Conservation (phyloP, 2,888 invertebrate genomes). For the Platycnemis pennipes region DNA sequence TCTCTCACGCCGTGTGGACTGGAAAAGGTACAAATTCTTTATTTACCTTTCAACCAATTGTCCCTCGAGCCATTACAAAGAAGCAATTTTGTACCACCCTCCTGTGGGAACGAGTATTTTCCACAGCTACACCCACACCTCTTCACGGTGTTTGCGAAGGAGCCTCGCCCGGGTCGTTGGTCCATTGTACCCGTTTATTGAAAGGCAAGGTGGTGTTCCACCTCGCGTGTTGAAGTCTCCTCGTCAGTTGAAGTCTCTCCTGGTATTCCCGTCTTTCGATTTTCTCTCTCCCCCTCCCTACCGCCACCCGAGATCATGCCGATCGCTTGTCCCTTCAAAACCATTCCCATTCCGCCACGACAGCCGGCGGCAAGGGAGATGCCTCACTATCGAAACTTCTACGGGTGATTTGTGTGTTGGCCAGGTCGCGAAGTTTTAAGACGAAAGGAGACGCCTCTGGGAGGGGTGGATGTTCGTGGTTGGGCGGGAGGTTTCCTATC, state of each 20-base stretch:
- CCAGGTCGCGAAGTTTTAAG: neutral
- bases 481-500: neutral
- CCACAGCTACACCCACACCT: neutral
- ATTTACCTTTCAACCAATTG: neutral
- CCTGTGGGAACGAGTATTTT: neutral
- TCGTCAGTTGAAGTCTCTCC: neutral
- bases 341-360: neutral
- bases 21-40: neutral
- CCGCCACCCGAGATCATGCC: too few relatives aligned
- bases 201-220: neutral
- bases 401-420: conserved; percentile 14
- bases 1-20: too few relatives aligned
- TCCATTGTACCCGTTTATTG: neutral
- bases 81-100: neutral
- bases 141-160: neutral
- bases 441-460: conserved; percentile 35
- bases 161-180: neutral
- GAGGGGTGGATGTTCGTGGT: neutral
- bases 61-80: neutral
- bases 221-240: neutral
- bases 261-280: too few relatives aligned
- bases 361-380: neutral
- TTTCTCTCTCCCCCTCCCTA: too few relatives aligned
- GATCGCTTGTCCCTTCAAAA: too few relatives aligned
- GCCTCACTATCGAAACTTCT: neutral